Conservation (phyloP, 2,888 invertebrate species). For the Caenorhabditis sulstoni region DNA sequence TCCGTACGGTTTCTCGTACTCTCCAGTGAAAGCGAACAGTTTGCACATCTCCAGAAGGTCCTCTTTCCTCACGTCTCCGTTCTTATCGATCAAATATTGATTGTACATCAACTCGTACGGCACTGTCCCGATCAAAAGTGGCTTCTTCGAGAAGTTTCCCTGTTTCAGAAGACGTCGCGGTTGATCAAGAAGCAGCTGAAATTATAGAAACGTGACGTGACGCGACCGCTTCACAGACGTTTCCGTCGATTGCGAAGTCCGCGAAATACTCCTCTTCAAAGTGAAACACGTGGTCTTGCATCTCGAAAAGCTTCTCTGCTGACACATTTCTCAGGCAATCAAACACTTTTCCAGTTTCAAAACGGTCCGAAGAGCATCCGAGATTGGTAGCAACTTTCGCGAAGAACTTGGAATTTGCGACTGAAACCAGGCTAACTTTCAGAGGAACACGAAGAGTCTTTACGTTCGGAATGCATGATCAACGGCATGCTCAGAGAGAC, state of each 20-base stretch:
- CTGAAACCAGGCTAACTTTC: neutral
- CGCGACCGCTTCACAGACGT: neutral
- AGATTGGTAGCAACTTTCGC: neutral
- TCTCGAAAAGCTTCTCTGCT: neutral
- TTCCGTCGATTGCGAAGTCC: conserved; percentile 30
- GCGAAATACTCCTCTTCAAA: conserved; percentile 18
- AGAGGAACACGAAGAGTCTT: neutral
- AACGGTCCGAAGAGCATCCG: conserved; percentile 6
- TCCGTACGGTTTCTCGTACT: conserved; percentile 15
- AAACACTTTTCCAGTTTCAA: neutral
- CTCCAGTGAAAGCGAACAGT: conserved; percentile 17
- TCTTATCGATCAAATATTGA: conserved; percentile 1
- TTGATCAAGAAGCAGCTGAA: conserved; percentile 18
- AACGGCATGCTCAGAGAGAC: conserved; percentile 30
- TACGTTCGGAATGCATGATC: conserved; percentile 16
- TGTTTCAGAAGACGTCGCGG: conserved; percentile 1
- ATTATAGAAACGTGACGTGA: neutral
- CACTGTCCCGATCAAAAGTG: conserved; percentile 30
- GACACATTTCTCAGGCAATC: conserved; percentile 24
- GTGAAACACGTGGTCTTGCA: conserved; percentile 7
- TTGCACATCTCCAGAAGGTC: conserved; percentile 20
- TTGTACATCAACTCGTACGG: conserved; percentile 13
- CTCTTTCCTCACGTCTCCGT: neutral
- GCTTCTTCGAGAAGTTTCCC: conserved; percentile 4
- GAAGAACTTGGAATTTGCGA: conserved; percentile 25